Evolutionary conservation across 2,888 invertebrate genomes (phyloP), one percentile per base, ranked within the genome.

Genomic region (Parascotia fuliginaria): DNA sequence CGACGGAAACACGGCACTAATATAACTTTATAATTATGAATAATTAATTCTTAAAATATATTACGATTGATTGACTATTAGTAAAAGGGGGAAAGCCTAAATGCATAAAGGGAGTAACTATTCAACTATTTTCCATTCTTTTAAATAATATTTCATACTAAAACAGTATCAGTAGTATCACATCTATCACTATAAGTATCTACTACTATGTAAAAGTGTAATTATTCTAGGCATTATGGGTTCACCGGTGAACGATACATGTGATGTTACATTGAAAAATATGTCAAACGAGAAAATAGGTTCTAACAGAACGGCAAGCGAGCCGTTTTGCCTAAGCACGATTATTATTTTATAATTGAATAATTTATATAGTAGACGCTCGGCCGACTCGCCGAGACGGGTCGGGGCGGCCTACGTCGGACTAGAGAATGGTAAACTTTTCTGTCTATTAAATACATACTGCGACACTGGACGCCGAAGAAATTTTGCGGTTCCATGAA

Each of bases 351-450:
- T 59, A 74, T 71, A 59, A 64, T 55, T 67, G 57, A 57, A 55
- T 63, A 65, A 61, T 67, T 57, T 48, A 54, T 52, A 51, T 42
- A 53, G 62, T 68, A 65, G 58, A 70, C 60, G 63, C 60, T 36
- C 60, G 53, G 45, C 47, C 54, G 46, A 60, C 72, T 66, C 64
- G 67, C 56, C 68, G 69, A 62, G 68, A 74, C 74, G 69, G 62
- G 66, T 50, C 60, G 66, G 72, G 75, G 68, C 81, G 82, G 82
- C 85, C 82, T 86, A 85, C 79, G 77, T 67, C 77, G 81, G 90
- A 90, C 90, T 90, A 90, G 89, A 90, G 75, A 77, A 75, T 83
- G 89, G 89, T 89, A 86, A 89, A 83, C 83, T 67, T 77, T 71
- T 77, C 79, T 81, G 73, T 79, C 70, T 81, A 76, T 77, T 64